phyloP scores from a whole-genome alignment of 2,113 vertebrate genomes.

The Daubentonia madagascariensis region DNA sequence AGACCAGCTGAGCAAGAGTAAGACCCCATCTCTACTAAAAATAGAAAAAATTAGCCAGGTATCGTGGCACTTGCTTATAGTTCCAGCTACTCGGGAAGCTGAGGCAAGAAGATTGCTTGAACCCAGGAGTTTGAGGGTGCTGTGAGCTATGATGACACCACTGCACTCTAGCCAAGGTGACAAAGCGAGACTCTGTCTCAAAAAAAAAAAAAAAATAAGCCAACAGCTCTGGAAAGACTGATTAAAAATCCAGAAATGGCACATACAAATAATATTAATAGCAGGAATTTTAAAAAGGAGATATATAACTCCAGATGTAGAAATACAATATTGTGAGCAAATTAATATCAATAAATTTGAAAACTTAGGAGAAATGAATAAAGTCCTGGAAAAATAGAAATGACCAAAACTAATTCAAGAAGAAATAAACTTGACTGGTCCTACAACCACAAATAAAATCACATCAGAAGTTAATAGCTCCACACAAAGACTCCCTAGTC shows the following conservation, averaged over 20 bases:
- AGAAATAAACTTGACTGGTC: not conserved
- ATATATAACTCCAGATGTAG: not conserved
- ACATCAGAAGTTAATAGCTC: not conserved
- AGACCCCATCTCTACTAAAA: too few relatives aligned
- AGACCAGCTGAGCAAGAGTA: too few relatives aligned
- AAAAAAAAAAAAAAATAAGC: not conserved
- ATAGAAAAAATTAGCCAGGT: too few relatives aligned
- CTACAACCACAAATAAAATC: not conserved
- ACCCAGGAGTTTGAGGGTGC: too few relatives aligned
- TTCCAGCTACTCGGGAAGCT: too few relatives aligned
- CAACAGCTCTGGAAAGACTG: not conserved
- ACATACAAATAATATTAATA: not conserved
- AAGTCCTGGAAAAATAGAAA: constrained; percentile 2
- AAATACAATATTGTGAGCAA: not conserved
- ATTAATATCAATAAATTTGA: not conserved
- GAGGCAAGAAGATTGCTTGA: too few relatives aligned
- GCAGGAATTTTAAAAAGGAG: not conserved
- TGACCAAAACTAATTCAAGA: not conserved
- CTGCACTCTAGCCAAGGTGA: too few relatives aligned
- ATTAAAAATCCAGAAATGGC: not conserved
- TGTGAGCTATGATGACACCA: too few relatives aligned
- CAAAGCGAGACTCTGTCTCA: too few relatives aligned
- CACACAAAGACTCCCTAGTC: not conserved
- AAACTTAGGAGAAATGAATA: not conserved
- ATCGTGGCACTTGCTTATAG: too few relatives aligned